Evolutionary conservation across 2,113 vertebrate genomes (phyloP).

Genomic region (Hystrix cristata): DNA sequence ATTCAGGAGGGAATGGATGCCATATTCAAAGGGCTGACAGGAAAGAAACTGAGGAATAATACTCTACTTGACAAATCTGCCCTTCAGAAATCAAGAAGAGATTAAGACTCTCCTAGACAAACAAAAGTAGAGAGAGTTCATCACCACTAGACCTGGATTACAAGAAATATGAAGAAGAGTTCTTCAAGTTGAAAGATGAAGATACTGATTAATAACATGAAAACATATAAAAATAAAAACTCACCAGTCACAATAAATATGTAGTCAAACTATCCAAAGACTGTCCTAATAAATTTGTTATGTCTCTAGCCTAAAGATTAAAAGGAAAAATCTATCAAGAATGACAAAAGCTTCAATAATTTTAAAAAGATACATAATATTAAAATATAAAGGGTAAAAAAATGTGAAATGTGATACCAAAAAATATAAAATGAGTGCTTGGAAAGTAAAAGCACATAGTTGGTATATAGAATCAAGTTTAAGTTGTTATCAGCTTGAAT

Average conservation of each 20-base stretch:
- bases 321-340: background rate
- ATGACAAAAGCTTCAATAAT: background rate
- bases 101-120: background rate
- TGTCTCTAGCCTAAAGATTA: background rate
- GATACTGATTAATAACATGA: background rate
- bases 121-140: background rate
- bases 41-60: background rate
- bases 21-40: background rate
- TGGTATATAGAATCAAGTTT: background rate
- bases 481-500: conserved; percentile 13
- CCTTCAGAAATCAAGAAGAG: background rate
- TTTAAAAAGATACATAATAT: background rate
- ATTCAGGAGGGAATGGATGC: background rate
- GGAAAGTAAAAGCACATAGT: background rate
- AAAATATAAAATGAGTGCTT: background rate
- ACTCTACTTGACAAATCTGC: background rate
- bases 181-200: background rate
- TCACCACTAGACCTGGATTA: background rate
- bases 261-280: background rate
- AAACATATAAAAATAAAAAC: background rate
- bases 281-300: background rate
- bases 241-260: background rate
- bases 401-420: background rate
- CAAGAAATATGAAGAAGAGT: background rate
- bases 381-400: background rate